phyloP scores from a whole-genome alignment of 1,140 invertebrate species.

The Nixonia krombeini region DNA sequence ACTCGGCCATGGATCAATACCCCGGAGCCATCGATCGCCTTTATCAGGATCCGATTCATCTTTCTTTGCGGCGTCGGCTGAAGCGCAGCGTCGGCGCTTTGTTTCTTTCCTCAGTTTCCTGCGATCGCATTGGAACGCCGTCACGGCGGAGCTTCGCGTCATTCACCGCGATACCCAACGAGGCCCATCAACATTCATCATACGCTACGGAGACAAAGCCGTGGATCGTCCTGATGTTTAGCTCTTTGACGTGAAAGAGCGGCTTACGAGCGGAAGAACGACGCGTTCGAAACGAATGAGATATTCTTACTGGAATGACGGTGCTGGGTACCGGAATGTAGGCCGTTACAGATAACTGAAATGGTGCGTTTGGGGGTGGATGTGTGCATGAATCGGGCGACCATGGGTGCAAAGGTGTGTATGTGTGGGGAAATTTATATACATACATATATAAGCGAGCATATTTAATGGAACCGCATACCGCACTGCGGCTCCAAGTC shows the following conservation, averaged over 20 bases:
- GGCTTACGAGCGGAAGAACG: background rate
- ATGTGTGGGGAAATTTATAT: background rate
- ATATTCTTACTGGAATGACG: constrained; percentile 6
- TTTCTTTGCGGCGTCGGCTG: background rate
- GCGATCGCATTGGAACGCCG: constrained; percentile 4
- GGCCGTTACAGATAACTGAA: constrained; percentile 6
- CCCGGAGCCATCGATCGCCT: background rate
- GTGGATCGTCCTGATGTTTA: constrained; percentile 8
- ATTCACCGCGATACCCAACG: background rate
- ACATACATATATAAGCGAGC: constrained; percentile 8
- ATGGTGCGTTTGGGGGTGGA: too few relatives aligned
- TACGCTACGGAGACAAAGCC: constrained; percentile 23
- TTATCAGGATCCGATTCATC: constrained; percentile 8
- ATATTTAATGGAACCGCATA: constrained; percentile 34
- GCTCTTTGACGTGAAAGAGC: constrained; percentile 12
- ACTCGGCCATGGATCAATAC: background rate
- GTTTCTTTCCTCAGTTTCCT: background rate
- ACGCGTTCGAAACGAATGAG: constrained; percentile 1
- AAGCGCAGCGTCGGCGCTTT: background rate
- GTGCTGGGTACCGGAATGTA: constrained; percentile 1
- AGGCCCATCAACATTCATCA: constrained; percentile 27
- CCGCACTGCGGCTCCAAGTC: constrained; percentile 28
- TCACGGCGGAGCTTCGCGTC: too few relatives aligned
- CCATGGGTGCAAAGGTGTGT: too few relatives aligned
- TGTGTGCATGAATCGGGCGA: too few relatives aligned